A percentile compares a stretch with the other conserved stretches of the same genome.
Evolutionary conservation across 2,113 vertebrate species (phyloP).

Genomic region (Myxocyprinus asiaticus): DNA sequence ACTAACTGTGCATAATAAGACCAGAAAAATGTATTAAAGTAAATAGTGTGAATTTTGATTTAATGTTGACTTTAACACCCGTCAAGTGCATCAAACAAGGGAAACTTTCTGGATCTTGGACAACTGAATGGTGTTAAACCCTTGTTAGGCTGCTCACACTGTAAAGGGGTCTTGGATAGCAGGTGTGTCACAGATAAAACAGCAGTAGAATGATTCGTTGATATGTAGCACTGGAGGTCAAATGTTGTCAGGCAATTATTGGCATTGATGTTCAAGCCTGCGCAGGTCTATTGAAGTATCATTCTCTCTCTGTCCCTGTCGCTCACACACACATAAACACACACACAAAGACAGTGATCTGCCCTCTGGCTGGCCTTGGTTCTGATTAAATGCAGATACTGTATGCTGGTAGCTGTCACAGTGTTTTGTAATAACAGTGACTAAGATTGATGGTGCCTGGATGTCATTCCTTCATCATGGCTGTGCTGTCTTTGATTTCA

Average conservation of each 20-base stretch:
- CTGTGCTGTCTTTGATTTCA: constrained; percentile 1
- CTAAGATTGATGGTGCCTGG: constrained; percentile 12
- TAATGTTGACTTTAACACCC: too few relatives aligned
- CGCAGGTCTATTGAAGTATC: background rate
- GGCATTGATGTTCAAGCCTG: background rate
- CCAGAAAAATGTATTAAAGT: too few relatives aligned
- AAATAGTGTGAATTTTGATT: too few relatives aligned
- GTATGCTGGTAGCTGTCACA: background rate
- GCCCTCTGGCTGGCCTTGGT: constrained; percentile 16
- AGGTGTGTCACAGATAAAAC: too few relatives aligned
- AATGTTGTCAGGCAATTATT: constrained; percentile 20
- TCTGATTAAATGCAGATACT: constrained; percentile 16
- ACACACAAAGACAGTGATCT: background rate
- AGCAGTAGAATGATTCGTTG: too few relatives aligned
- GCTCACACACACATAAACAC: background rate
- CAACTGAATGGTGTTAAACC: too few relatives aligned
- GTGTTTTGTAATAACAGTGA: constrained; percentile 19
- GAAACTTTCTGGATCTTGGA: too few relatives aligned
- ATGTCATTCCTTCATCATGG: constrained; percentile 12
- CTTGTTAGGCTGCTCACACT: too few relatives aligned
- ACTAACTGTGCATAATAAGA: too few relatives aligned
- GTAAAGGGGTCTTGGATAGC: too few relatives aligned
- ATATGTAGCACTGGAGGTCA: background rate
- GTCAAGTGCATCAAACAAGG: too few relatives aligned
- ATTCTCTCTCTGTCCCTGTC: background rate